Evolutionary conservation across 2,888 invertebrate species (phyloP), one percentile per base, ranked within the genome.

Genomic region (Macrophya alboannulata): DNA sequence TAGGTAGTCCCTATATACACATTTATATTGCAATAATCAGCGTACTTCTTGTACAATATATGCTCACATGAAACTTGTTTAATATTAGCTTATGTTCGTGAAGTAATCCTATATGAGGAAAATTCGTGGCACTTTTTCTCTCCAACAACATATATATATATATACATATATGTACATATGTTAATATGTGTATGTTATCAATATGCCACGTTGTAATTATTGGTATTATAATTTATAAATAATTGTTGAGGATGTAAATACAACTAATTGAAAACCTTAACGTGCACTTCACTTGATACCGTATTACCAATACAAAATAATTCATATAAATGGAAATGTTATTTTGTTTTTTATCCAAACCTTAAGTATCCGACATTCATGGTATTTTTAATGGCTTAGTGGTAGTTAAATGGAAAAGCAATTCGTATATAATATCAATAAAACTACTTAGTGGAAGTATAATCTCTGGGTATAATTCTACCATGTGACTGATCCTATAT

Each of bases 21-120:
- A 93, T 92, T 93, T 93, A 93, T 93, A 93, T 92, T 93, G 92
- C 92, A 92, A 91, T 92, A 92, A 93, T 92, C 90, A 89, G 89
- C 90, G 89, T 90, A 89, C 87, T 87, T 55, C 85, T 82, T 82
- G 71, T 45, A 85, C 82, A 65, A 68, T 43, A 48, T 85, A 85
- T 81, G 71, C 59, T 85, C 77, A 85, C 72, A 85, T 85, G 71
- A 59, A 77, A 85, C 74, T 48, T 84, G 82, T 68, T 72, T 82
- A 82, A 43, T 59, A 82, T 86, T 77, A 31, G 83, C 84, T 40
- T 77, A 81, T 83, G 79, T 87, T 59, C 48, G 83, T 48, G 79
- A 86, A 83, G 84, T 85, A 87, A 86, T 65, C 48, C 84, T 76
- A 71, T 15, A n/a, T 21, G 21, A 62, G 51, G 48, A 43, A 12